phyloP scores from a whole-genome alignment of 2,113 vertebrate species.

The Paedocypris sp. region DNA sequence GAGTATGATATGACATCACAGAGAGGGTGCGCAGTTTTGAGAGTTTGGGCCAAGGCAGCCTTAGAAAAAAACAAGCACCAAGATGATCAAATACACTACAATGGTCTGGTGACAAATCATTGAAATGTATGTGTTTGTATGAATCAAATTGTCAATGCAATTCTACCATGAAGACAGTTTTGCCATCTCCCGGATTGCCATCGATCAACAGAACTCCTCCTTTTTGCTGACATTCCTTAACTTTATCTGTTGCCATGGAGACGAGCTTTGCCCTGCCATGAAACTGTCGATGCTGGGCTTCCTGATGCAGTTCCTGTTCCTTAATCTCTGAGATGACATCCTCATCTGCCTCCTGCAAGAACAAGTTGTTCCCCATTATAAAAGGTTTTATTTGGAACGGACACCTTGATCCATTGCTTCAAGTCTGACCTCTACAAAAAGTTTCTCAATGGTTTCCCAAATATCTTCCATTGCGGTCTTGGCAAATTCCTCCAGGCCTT shows the following conservation, averaged over 20 bases:
- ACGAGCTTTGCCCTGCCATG: slow-evolving; percentile 58
- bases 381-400: too few species aligned
- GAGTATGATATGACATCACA: slow-evolving; percentile 70
- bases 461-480: slow-evolving; percentile 64
- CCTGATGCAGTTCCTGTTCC: slow-evolving; percentile 63
- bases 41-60: slow-evolving; percentile 56
- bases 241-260: slow-evolving; percentile 29
- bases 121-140: background rate
- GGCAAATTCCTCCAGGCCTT: slow-evolving; percentile 65
- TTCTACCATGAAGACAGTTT: slow-evolving; percentile 70
- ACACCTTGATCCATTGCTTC: background rate
- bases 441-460: slow-evolving; percentile 56
- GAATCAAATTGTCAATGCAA: background rate
- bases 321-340: slow-evolving; percentile 32
- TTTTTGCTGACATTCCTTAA: slow-evolving; percentile 45
- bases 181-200: slow-evolving; percentile 66
- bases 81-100: background rate
- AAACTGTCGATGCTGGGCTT: slow-evolving; percentile 52
- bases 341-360: slow-evolving; percentile 38
- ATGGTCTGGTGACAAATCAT: background rate
- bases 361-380: background rate
- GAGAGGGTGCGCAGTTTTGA: slow-evolving; percentile 37
- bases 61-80: slow-evolving; percentile 20
- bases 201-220: slow-evolving; percentile 64
- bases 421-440: slow-evolving; percentile 55